Evolutionary conservation across 1,140 invertebrate species (phyloP), one percentile per base, ranked within the genome.

Genomic region (Ectropis grisescens): DNA sequence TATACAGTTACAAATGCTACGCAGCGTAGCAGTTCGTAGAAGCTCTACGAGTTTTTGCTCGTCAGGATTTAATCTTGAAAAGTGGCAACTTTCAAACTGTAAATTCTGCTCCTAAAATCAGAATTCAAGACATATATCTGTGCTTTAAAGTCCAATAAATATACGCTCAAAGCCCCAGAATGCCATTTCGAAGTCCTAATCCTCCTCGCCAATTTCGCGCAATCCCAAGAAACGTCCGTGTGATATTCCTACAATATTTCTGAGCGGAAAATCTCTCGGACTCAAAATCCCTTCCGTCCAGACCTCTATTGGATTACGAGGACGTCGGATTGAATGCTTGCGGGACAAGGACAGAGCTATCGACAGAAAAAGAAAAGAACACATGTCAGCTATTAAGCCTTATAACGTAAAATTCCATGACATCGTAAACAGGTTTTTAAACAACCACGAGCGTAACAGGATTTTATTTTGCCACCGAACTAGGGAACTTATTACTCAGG

Each of bases 331-430:
- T 61, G 62, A 66, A 74, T 62, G 35, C 33, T 35, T n/a, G n/a
- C 31, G 38, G 47, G 51, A 65, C 42, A 37, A 37, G 37, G 64
- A 68, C 37, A 39, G 37, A 24, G 29, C 41, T 61, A 60, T 48
- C 37, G 41, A 41, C 29, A 32, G 42, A 47, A 62, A 41, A 33
- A 41, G 31, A 52, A 62, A 25, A 39, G 34, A 42, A 37, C 39
- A 52, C 47, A 41, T 33, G 38, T 41, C 33, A 38, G 39, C 57
- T 58, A 61, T 67, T 68, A 66, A 67, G 66, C 49, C 54, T 44
- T 55, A 57, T 49, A 66, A 57, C 66, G 58, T 75, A 70, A 75
- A 76, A 75, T 72, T 67, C 66, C 58, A 61, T 72, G 66, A 61
- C 56, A 69, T 62, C 60, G 62, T 76, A 76, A 75, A 79, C 50